Evolutionary conservation across 2,888 invertebrate genomes (phyloP).

Genomic region (Pedicia rivosa): DNA sequence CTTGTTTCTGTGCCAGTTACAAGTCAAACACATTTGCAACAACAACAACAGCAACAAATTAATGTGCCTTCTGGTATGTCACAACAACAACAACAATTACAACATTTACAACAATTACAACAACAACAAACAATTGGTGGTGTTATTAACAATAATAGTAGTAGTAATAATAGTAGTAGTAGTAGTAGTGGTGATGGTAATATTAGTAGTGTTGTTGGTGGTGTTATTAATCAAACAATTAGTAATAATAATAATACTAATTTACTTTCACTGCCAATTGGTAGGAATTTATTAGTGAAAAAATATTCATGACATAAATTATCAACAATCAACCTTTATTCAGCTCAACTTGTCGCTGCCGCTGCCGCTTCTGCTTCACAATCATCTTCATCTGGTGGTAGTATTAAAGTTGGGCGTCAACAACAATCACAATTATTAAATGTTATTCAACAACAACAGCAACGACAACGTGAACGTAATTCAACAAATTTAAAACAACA

Average conservation of each 20-base stretch:
- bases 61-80: conserved; percentile 13
- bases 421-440: conserved; percentile 23
- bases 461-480: conserved; percentile 28
- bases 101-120: too few species aligned
- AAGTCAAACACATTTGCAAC: conserved; percentile 23
- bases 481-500: conserved; percentile 23
- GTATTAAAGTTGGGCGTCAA: conserved; percentile 46
- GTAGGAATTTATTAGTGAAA: conserved; percentile 24
- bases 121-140: too few species aligned
- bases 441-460: conserved; percentile 24
- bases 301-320: conserved; percentile 7
- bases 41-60: conserved; percentile 21
- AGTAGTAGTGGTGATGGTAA: too few species aligned
- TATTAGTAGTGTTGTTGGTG: too few species aligned
- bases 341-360: conserved; percentile 24
- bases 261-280: conserved; percentile 44
- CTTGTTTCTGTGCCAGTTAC: conserved; percentile 49
- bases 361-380: too few species aligned
- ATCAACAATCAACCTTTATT: conserved; percentile 15
- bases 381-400: too few species aligned
- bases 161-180: too few species aligned
- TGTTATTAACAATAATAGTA: too few species aligned
- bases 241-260: conserved; percentile 25
- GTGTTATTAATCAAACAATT: too few species aligned
- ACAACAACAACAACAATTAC: too few species aligned